A percentile compares a stretch with the other conserved stretches of the same genome.
Evolutionary conservation across 2,113 vertebrate species (phyloP).

Genomic region (Tichodroma muraria): DNA sequence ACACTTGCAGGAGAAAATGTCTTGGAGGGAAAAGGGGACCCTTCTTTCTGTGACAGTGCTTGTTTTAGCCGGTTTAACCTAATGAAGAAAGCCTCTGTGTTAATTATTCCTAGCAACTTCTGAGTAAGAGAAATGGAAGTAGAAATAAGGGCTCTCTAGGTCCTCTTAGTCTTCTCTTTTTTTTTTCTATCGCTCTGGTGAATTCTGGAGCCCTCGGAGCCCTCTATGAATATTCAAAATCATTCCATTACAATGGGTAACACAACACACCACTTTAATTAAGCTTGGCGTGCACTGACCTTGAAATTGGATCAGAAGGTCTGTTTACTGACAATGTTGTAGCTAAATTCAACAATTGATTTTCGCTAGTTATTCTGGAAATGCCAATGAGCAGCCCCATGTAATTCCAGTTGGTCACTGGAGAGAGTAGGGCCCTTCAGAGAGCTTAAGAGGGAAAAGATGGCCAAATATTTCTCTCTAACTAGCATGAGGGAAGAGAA

Average conservation of each 20-base stretch:
- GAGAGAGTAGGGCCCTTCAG: neutral
- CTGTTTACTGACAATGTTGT: neutral
- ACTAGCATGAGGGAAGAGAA: neutral
- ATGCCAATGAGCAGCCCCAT: neutral
- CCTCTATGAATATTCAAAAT: neutral
- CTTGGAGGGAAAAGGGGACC: neutral
- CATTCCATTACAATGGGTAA: neutral
- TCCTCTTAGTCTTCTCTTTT: neutral
- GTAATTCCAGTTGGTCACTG: neutral
- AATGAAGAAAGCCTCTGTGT: neutral
- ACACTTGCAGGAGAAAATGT: neutral
- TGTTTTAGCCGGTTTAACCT: neutral
- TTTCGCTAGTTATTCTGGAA: conserved; percentile 28
- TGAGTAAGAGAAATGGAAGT: neutral
- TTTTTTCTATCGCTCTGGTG: neutral
- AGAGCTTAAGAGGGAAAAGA: neutral
- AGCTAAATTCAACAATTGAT: conserved; percentile 38
- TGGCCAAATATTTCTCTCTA: neutral
- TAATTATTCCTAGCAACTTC: neutral
- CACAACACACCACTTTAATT: conserved; percentile 18
- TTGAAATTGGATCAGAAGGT: conserved; percentile 35
- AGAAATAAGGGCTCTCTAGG: neutral
- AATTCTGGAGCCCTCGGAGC: neutral
- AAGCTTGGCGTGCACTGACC: neutral
- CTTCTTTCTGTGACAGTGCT: neutral